phyloP scores from a whole-genome alignment of 2,113 vertebrate species.

The Pomatostomus ruficeps region DNA sequence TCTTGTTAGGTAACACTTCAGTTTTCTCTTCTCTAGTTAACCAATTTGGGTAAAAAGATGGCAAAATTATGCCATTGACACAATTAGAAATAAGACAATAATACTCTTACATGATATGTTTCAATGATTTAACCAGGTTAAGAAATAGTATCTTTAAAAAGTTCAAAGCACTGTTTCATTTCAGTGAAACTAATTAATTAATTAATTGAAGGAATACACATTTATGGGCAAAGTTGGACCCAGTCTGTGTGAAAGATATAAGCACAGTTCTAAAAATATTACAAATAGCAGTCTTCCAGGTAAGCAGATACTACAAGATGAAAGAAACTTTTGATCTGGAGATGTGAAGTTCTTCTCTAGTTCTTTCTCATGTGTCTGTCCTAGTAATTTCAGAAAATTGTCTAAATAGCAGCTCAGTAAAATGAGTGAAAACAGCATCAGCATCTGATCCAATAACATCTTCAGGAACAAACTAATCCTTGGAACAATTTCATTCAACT shows the following conservation, averaged over 20 bases:
- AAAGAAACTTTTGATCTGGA: not conserved
- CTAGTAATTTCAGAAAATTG: not conserved
- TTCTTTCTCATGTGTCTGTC: not conserved
- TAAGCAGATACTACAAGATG: not conserved
- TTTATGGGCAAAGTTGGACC: not conserved
- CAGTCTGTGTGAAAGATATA: not conserved
- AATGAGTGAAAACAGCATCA: not conserved
- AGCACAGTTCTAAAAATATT: not conserved
- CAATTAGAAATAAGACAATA: not conserved
- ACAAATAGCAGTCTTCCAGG: not conserved
- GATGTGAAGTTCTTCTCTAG: not conserved
- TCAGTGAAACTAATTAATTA: not conserved
- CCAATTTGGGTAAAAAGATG: not conserved
- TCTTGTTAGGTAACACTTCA: not conserved
- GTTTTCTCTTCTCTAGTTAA: not conserved
- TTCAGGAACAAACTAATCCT: not conserved
- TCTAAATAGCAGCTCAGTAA: not conserved
- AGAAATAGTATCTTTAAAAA: not conserved
- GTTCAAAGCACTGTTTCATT: not conserved
- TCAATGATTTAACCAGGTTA: not conserved
- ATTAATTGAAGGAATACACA: not conserved
- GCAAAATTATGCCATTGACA: not conserved
- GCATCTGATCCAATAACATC: not conserved
- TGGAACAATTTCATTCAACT: not conserved
- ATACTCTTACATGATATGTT: accelerated